Percentiles rank a stretch among this genome's conserved stretches.
Evolutionary conservation across 2,113 vertebrate genomes (phyloP).

Genomic region (Fulica atra): DNA sequence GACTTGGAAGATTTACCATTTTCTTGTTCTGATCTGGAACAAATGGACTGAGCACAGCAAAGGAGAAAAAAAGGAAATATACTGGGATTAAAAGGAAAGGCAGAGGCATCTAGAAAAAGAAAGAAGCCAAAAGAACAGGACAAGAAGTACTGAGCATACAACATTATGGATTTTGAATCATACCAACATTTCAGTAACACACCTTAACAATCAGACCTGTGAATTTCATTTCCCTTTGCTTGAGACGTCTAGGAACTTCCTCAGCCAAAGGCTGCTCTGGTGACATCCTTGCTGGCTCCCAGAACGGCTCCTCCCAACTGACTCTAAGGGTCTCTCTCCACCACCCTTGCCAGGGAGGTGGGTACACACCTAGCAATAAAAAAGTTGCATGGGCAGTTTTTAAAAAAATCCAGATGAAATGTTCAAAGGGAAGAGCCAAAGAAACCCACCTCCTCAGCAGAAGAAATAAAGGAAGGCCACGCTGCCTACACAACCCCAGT

Average conservation of each 20-base stretch:
- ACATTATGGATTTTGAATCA: not conserved
- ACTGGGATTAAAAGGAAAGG: not conserved
- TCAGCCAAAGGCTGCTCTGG: not conserved
- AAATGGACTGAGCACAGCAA: not conserved
- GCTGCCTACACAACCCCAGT: not conserved
- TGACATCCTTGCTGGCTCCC: not conserved
- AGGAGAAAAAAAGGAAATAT: not conserved
- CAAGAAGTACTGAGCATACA: not conserved
- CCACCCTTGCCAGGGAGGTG: not conserved
- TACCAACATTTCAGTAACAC: not conserved
- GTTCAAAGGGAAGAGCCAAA: not conserved
- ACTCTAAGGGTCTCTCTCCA: not conserved
- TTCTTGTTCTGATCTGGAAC: not conserved
- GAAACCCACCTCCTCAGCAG: not conserved
- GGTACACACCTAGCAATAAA: rapidly evolving
- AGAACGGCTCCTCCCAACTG: not conserved
- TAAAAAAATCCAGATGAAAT: not conserved
- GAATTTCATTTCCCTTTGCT: not conserved
- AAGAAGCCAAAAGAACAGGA: not conserved
- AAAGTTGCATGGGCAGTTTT: not conserved
- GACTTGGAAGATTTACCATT: not conserved
- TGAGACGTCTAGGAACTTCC: not conserved
- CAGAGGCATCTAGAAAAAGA: not conserved
- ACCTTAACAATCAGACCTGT: not conserved
- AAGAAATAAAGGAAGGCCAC: not conserved